Evolutionary conservation across 2,113 vertebrate genomes (phyloP).

Genomic region (Ondatra zibethicus): DNA sequence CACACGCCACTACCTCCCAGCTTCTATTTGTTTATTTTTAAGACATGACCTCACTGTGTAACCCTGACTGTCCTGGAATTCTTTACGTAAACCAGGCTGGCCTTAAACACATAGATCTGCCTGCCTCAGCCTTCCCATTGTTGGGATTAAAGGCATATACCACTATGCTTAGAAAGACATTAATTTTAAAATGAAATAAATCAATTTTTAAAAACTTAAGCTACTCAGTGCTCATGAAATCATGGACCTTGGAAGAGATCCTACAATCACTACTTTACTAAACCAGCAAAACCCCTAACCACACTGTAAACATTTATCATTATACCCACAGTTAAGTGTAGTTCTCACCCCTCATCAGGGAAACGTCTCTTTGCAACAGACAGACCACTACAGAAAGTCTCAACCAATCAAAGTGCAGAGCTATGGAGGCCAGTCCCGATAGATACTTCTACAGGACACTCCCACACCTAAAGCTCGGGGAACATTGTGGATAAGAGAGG

Average conservation of each 20-base stretch:
- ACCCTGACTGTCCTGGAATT: background rate
- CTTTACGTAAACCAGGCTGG: background rate
- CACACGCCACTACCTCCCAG: too few relatives aligned
- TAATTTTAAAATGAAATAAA: background rate
- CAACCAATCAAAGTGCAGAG: background rate
- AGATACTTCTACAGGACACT: background rate
- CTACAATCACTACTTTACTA: background rate
- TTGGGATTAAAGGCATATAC: background rate
- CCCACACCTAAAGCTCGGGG: too few relatives aligned
- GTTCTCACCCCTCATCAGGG: background rate
- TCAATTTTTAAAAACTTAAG: background rate
- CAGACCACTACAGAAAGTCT: background rate
- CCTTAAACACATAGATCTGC: background rate
- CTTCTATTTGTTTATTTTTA: background rate
- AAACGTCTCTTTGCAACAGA: background rate
- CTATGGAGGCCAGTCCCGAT: background rate
- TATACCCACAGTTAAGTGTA: too few relatives aligned
- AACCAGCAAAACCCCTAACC: background rate
- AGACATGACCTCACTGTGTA: background rate
- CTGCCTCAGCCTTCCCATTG: background rate
- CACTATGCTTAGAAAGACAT: background rate
- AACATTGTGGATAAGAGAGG: background rate
- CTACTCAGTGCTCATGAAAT: background rate
- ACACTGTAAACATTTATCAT: background rate
- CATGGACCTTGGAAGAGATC: background rate